These are phyloP conservation scores for Acronicta aceris DNA, from an alignment of 2,888 invertebrate genomes.

Conservation along the genomic window DNA sequence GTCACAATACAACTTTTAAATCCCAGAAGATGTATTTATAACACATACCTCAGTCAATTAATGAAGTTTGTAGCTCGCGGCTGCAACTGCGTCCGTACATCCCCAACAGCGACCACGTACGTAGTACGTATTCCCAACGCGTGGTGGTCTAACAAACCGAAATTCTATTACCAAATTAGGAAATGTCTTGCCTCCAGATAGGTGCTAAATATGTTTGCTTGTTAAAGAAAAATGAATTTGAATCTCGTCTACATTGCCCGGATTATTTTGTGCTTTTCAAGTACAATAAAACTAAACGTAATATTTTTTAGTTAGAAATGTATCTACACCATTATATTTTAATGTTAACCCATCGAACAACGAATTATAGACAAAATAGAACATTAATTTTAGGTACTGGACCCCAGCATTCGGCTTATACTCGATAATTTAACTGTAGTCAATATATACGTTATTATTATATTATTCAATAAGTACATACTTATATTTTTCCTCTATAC, in stretches of 20 bases:
- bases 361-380: no score
- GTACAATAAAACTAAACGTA: not conserved
- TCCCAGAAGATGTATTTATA: not conserved
- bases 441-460: no score
- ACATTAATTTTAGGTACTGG: no score
- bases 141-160: conserved; percentile 82
- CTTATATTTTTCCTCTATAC: no score
- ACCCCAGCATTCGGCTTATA: no score
- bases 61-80: conserved; percentile 45
- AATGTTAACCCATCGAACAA: no score
- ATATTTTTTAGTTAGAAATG: not conserved
- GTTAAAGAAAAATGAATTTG: conserved; percentile 38
- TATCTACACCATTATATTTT: no score
- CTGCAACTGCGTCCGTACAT: conserved; percentile 51
- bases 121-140: conserved; percentile 77
- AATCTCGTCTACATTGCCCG: conserved; percentile 14
- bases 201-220: conserved; percentile 47
- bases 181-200: conserved; percentile 72
- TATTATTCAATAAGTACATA: no score
- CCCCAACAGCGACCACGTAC: conserved; percentile 71
- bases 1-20: not conserved
- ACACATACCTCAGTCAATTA: not conserved
- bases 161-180: conserved; percentile 86
- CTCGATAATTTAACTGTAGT: no score
- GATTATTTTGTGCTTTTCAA: not conserved